Evolutionary conservation across 2,113 vertebrate species (phyloP), one percentile per base, ranked within the genome.

Genomic region (Peromyscus californicus): DNA sequence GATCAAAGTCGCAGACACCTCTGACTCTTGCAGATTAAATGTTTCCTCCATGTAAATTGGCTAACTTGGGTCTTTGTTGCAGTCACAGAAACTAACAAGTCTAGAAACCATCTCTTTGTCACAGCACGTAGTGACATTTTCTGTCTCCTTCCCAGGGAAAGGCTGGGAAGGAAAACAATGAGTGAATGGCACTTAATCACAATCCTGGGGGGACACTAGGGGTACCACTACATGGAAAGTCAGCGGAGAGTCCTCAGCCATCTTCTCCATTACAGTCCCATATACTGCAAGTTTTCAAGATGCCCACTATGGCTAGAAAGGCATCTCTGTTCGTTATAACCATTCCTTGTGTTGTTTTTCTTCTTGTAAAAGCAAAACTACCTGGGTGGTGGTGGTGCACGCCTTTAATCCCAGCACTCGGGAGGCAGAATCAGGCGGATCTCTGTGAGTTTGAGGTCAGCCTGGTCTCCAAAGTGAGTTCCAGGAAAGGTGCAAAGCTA

Each of bases 211-310:
- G 17, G 36, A 51, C 15, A 16, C 10, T 16, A 7, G 45, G 4
- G 39, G 10, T 74, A 19, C 5, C 33, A 1, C 70, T 1, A 26
- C 12, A 12, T 4, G 72, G 54, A 76, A 2, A 10, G n/a, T 78
- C 59, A 74, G 13, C 10, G 1, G 3, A 5, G 76, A 48, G 6
- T 15, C 33, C 1, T 11, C 8, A 1, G 1, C 19, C 1, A 74
- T 33, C 83, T 39, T 42, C 39, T 9, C 59, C 29, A 5, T 63
- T 26, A 42, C 82, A 42, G 24, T 8, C 0, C 12, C 3, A 17
- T 79, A 45, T 4, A 11, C 1, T 45, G 21, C 22, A 63, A 51
- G 42, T 48, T 75, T 63, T 45, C 42, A 45, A 19, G 39, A 36
- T 54, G 21, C 4, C 24, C 24, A 10, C 17, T 91, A 8, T 39